A percentile compares a stretch with the other conserved stretches of the same genome.
Conservation (phyloP, 2,888 invertebrate species). For the Agrotis ipsilon region DNA sequence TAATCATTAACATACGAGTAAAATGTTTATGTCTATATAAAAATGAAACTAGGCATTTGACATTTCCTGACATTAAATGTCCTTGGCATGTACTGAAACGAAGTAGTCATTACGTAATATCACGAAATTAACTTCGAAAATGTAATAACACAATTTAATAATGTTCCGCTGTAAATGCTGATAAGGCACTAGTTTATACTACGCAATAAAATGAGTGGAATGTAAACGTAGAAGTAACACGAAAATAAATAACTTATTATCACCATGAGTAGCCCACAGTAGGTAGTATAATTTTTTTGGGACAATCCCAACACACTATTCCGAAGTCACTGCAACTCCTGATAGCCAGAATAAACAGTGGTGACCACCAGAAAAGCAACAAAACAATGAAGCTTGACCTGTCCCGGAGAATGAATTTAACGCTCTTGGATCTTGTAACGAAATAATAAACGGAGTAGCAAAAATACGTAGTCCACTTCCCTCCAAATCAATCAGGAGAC, state of each 20-base stretch:
- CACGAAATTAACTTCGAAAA: constrained; percentile 9
- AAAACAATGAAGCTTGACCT: too few relatives aligned
- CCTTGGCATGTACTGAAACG: constrained; percentile 11
- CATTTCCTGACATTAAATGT: constrained; percentile 1
- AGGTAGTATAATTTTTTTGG: too few relatives aligned
- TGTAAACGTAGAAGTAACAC: background rate
- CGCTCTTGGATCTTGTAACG: too few relatives aligned
- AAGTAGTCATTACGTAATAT: background rate
- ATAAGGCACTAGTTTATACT: background rate
- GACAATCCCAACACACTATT: too few relatives aligned
- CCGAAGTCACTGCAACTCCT: too few relatives aligned
- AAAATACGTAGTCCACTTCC: too few relatives aligned
- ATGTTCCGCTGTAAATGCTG: background rate
- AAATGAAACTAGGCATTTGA: constrained; percentile 2
- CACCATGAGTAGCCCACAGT: background rate
- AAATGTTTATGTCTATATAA: background rate
- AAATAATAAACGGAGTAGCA: too few relatives aligned
- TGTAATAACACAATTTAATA: background rate
- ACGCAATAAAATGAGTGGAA: background rate
- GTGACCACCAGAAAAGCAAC: too few relatives aligned
- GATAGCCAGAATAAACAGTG: too few relatives aligned
- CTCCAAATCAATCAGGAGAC: too few relatives aligned
- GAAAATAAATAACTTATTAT: background rate
- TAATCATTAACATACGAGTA: too few relatives aligned
- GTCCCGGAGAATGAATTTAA: too few relatives aligned